These are phyloP conservation scores for Heliconius sara DNA, from an alignment of 2,888 invertebrate genomes.

Conservation along the genomic window DNA sequence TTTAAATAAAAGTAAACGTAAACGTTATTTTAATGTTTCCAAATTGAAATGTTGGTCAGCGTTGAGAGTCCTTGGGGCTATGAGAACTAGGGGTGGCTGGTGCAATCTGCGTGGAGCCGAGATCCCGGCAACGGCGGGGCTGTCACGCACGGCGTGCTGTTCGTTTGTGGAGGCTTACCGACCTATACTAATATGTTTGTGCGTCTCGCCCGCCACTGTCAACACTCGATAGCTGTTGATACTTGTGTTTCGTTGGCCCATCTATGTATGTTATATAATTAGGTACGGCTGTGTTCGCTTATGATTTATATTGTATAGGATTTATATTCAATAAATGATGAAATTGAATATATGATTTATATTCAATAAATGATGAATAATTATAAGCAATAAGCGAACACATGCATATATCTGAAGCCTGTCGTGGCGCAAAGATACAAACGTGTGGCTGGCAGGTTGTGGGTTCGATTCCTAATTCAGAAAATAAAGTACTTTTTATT, in stretches of 20 bases:
- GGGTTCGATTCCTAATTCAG: too few relatives aligned
- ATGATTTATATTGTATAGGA: too few relatives aligned
- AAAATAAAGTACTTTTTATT: too few relatives aligned
- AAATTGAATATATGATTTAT: too few relatives aligned
- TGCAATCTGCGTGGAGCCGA: slow-evolving; percentile 58
- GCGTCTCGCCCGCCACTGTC: too few relatives aligned
- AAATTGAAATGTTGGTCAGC: slow-evolving; percentile 32
- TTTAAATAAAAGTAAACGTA: slow-evolving; percentile 1
- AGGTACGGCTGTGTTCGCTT: background rate
- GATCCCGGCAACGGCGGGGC: slow-evolving; percentile 67
- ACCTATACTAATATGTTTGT: slow-evolving; percentile 76
- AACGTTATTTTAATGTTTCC: slow-evolving; percentile 21
- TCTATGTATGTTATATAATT: background rate
- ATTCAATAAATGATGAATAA: too few relatives aligned
- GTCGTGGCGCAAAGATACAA: too few relatives aligned
- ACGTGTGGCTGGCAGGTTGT: too few relatives aligned
- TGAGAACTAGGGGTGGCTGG: slow-evolving; percentile 54
- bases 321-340: too few relatives aligned
- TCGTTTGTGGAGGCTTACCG: slow-evolving; percentile 75
- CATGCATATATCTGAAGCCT: too few relatives aligned
- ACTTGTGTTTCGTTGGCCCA: background rate
- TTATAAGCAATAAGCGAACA: too few relatives aligned
- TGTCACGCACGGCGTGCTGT: slow-evolving; percentile 72
- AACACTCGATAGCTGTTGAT: too few relatives aligned
- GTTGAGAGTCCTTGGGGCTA: slow-evolving; percentile 46